Conservation (phyloP, 2,113 vertebrate genomes). For the Hemiscyllium ocellatum region DNA sequence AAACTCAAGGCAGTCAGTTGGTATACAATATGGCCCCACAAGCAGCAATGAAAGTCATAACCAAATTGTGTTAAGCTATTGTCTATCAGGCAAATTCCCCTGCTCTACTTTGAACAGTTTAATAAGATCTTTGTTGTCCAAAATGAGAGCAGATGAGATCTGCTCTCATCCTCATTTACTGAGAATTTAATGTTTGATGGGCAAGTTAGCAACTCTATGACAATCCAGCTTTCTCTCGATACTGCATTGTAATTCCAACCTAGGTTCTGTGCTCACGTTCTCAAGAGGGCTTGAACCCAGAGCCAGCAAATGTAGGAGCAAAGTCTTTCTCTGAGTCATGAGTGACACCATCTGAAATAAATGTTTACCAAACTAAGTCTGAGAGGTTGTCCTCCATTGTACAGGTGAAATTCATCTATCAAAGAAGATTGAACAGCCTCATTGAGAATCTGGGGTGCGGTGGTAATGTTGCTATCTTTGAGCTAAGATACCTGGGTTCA, state of each 20-base stretch:
- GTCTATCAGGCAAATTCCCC: background rate
- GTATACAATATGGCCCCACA: too few species aligned
- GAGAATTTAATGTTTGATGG: background rate
- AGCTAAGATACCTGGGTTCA: too few species aligned
- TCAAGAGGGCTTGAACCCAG: background rate
- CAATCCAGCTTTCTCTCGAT: background rate
- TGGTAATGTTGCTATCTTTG: too few species aligned
- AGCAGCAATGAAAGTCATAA: background rate
- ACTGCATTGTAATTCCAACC: background rate
- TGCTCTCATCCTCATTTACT: background rate
- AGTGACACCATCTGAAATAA: background rate
- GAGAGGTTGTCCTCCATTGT: background rate
- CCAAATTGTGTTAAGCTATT: background rate
- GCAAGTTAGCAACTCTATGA: background rate
- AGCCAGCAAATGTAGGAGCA: background rate
- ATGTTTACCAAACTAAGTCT: background rate
- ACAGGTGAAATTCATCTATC: background rate
- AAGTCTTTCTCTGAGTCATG: background rate
- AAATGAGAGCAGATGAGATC: background rate
- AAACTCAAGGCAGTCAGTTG: too few species aligned
- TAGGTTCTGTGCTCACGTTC: background rate
- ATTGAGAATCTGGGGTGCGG: background rate
- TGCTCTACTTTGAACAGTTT: background rate
- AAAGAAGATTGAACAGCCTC: background rate
- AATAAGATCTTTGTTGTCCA: background rate